phyloP scores from a whole-genome alignment of 37 sponge, comb jelly and placozoan species.

The Haliclona indistincta region DNA sequence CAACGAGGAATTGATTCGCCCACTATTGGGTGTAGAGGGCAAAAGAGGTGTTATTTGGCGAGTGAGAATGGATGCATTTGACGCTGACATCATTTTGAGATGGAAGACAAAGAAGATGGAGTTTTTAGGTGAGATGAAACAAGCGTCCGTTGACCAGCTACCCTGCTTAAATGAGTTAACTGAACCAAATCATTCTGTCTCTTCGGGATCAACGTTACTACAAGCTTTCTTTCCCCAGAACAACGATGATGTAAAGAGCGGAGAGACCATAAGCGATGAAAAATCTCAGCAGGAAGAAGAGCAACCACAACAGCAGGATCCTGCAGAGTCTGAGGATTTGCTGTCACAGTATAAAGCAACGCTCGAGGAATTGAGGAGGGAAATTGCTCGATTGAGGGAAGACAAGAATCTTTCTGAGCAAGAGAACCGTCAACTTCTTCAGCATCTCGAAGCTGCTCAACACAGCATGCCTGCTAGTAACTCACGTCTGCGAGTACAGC shows the following conservation, averaged over 20 bases:
- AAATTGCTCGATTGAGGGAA: constrained; percentile 24
- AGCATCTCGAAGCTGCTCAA: not conserved
- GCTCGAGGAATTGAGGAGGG: constrained; percentile 18
- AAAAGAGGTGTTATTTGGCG: constrained; percentile 23
- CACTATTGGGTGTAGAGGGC: not conserved
- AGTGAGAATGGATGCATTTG: not conserved
- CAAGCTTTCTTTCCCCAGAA: too few species aligned
- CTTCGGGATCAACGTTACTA: too few species aligned
- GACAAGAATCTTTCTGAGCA: constrained; percentile 28
- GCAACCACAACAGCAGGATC: too few species aligned
- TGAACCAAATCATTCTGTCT: too few species aligned
- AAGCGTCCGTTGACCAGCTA: too few species aligned
- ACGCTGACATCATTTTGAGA: not conserved
- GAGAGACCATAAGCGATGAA: too few species aligned
- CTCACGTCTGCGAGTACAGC: not conserved
- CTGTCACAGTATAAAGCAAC: not conserved
- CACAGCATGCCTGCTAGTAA: not conserved
- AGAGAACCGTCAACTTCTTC: constrained; percentile 12
- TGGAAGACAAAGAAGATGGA: constrained; percentile 24
- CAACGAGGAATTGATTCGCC: not conserved
- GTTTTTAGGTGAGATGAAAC: constrained; percentile 2
- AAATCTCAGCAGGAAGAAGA: too few species aligned
- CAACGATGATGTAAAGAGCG: too few species aligned
- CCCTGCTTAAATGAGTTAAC: too few species aligned
- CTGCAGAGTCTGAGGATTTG: too few species aligned